These are phyloP conservation scores for Xestia c-nigrum DNA, from an alignment of 2,888 invertebrate genomes.

Conservation along the genomic window DNA sequence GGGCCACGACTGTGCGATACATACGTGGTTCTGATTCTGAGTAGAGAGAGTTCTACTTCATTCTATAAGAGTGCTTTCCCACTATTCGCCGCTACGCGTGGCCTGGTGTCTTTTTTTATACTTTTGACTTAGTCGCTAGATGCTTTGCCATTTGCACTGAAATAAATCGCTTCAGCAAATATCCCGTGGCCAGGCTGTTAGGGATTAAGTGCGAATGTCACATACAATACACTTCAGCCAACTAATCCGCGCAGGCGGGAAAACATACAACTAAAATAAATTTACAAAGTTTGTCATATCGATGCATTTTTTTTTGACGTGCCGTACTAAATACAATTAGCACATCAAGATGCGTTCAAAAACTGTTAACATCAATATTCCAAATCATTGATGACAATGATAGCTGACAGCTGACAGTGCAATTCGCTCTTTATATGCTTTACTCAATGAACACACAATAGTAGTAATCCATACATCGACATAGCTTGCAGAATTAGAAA, in stretches of 20 bases:
- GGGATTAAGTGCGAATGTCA: neutral
- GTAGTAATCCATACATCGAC: neutral
- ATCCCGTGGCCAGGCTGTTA: neutral
- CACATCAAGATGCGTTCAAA: neutral
- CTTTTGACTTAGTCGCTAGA: neutral
- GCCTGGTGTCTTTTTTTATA: neutral
- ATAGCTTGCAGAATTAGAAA: neutral
- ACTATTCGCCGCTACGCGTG: neutral
- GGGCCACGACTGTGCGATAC: constrained; percentile 51
- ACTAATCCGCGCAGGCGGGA: neutral
- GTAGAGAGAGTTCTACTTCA: neutral
- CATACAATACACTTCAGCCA: neutral
- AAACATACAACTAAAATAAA: neutral
- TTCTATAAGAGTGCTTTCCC: neutral
- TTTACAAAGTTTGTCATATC: neutral
- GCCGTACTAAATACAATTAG: neutral
- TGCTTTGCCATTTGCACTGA: neutral
- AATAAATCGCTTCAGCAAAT: neutral
- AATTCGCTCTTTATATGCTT: neutral
- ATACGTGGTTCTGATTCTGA: constrained; percentile 51
- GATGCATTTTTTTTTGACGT: neutral
- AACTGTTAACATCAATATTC: neutral
- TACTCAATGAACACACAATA: neutral
- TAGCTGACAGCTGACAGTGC: neutral
- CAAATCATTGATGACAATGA: neutral